A percentile compares a stretch with the other conserved stretches of the same genome.
These are phyloP conservation scores for Polymixis lichenea DNA, from an alignment of 2,888 invertebrate genomes.

Conservation along the genomic window DNA sequence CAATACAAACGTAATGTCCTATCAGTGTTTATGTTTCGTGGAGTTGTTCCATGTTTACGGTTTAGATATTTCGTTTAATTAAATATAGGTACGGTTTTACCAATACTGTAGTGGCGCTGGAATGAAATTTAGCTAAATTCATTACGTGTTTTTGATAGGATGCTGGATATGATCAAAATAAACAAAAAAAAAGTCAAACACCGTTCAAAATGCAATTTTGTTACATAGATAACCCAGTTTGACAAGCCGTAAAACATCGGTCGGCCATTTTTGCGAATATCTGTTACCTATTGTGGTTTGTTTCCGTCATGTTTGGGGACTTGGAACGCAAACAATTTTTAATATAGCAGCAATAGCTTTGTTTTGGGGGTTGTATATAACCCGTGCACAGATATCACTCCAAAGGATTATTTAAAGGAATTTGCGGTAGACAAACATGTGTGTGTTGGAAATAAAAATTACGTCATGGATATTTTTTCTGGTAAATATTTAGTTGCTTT, in stretches of 20 bases:
- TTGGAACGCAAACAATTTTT: slow-evolving; percentile 47
- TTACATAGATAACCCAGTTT: slow-evolving; percentile 40
- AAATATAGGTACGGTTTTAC: neutral
- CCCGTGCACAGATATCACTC: slow-evolving; percentile 4
- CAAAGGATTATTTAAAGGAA: slow-evolving; percentile 19
- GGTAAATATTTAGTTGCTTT: neutral
- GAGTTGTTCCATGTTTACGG: slow-evolving; percentile 6
- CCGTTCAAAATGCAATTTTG: slow-evolving; percentile 45
- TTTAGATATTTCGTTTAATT: slow-evolving; percentile 10
- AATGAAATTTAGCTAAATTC: slow-evolving; percentile 35
- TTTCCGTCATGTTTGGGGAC: slow-evolving; percentile 43
- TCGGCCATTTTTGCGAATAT: slow-evolving; percentile 42
- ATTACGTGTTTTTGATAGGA: slow-evolving; percentile 21
- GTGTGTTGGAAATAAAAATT: neutral
- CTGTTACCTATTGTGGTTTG: slow-evolving; percentile 48
- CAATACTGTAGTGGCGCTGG: neutral
- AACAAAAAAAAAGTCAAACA: slow-evolving; percentile 20
- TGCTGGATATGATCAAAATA: slow-evolving; percentile 23
- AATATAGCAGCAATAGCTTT: slow-evolving; percentile 34
- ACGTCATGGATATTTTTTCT: neutral
- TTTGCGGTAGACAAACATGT: neutral
- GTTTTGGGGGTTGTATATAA: slow-evolving; percentile 6
- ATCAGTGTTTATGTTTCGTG: slow-evolving; percentile 43
- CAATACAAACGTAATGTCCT: slow-evolving; percentile 49
- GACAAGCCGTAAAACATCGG: slow-evolving; percentile 43